Evolutionary conservation across 2,113 vertebrate genomes (phyloP).

Genomic region (Platichthys flesus): DNA sequence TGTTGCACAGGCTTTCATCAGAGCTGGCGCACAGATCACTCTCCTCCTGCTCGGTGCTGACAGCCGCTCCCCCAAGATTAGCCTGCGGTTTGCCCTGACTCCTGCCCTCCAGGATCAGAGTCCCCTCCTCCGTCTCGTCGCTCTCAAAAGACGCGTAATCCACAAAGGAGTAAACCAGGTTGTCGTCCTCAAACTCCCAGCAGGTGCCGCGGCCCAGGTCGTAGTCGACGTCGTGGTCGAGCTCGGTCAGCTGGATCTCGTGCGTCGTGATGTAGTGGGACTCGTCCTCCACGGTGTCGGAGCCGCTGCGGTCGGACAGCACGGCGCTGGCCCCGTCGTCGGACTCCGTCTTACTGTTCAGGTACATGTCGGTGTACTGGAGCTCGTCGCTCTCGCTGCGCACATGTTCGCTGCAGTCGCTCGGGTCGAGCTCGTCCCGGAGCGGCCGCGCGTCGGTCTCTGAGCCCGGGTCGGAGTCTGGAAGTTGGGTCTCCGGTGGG

Average conservation of each 20-base stretch:
- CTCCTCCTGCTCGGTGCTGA: conserved; percentile 86
- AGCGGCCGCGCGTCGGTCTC: conserved; percentile 39
- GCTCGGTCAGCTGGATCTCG: conserved; percentile 95
- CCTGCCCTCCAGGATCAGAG: conserved; percentile 59
- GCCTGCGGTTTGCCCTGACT: conserved; percentile 67
- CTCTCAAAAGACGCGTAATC: conserved; percentile 95
- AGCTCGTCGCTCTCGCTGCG: conserved; percentile 84
- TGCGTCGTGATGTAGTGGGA: conserved; percentile 96
- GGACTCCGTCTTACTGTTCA: conserved; percentile 79
- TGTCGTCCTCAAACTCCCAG: conserved; percentile 95
- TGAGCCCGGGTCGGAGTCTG: conserved; percentile 41
- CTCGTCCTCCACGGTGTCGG: conserved; percentile 81
- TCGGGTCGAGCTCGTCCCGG: conserved; percentile 39
- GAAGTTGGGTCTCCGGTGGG: conserved; percentile 48
- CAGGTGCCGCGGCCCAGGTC: conserved; percentile 90
- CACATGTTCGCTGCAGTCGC: conserved; percentile 72
- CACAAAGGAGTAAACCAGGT: conserved; percentile 93
- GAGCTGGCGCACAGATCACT: conserved; percentile 84
- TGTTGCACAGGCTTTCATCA: conserved; percentile 81
- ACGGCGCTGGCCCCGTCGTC: conserved; percentile 72
- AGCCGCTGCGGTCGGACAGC: conserved; percentile 65
- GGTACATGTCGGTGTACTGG: conserved; percentile 83
- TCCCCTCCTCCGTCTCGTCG: conserved; percentile 85
- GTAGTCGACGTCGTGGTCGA: conserved; percentile 91
- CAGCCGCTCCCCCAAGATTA: conserved; percentile 82